phyloP scores from a whole-genome alignment of 2,888 invertebrate genomes.

The Exephanes ischioxanthus region DNA sequence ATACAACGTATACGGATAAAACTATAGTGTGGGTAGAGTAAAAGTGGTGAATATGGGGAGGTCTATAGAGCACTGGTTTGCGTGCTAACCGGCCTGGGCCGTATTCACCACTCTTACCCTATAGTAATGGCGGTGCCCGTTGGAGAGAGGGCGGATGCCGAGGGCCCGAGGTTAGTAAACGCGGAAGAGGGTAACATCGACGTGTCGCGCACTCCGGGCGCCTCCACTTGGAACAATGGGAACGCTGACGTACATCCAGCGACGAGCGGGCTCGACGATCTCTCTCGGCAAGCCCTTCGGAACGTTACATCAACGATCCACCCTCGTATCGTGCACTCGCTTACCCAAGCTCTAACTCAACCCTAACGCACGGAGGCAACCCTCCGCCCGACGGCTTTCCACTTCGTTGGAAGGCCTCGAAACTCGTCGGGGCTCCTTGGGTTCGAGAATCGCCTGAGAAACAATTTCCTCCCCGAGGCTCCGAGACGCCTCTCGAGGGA shows the following conservation, averaged over 20 bases:
- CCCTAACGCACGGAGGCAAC: background rate
- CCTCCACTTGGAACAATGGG: slow-evolving; percentile 53
- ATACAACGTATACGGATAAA: background rate
- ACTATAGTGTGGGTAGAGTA: background rate
- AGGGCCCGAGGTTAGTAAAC: slow-evolving; percentile 32
- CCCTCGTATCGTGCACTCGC: slow-evolving; percentile 22
- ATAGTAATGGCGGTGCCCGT: too few species aligned
- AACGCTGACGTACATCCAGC: slow-evolving; percentile 48
- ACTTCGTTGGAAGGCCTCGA: slow-evolving; percentile 36
- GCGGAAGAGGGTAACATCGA: slow-evolving; percentile 35
- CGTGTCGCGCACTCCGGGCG: slow-evolving; percentile 35
- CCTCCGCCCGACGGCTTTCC: slow-evolving; percentile 25
- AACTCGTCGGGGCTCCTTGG: background rate
- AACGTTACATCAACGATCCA: slow-evolving; percentile 34
- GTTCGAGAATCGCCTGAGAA: slow-evolving; percentile 27
- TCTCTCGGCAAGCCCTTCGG: slow-evolving; percentile 3
- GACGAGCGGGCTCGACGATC: slow-evolving; percentile 6
- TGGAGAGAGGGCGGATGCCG: background rate
- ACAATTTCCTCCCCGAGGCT: slow-evolving; percentile 2
- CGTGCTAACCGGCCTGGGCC: too few species aligned
- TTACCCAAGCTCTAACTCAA: slow-evolving; percentile 2
- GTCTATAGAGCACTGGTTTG: background rate
- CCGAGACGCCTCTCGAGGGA: slow-evolving; percentile 31
- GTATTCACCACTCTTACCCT: too few species aligned
- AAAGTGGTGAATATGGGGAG: background rate